Evolutionary conservation across 2,113 vertebrate species (phyloP).

Genomic region (Rhinoptilus africanus): DNA sequence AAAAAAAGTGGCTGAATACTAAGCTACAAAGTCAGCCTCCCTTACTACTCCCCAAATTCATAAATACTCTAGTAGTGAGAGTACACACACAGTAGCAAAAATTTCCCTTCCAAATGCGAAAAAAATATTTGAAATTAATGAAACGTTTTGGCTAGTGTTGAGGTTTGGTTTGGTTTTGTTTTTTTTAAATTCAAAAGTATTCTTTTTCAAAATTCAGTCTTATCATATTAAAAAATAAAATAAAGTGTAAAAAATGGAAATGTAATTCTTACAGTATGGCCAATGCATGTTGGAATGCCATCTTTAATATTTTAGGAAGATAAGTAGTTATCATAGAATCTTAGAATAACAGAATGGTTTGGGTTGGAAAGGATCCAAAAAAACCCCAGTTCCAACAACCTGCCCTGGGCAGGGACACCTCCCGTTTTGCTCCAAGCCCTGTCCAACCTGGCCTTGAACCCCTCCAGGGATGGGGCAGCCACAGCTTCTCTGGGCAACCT

Average conservation of each 20-base stretch:
- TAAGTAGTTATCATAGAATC: not conserved
- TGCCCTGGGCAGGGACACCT: not conserved
- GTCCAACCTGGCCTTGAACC: not conserved
- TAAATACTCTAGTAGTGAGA: not conserved
- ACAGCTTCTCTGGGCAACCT: not conserved
- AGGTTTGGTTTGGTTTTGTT: not conserved
- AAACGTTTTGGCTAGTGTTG: not conserved
- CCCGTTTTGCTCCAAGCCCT: not conserved
- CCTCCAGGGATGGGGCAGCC: not conserved
- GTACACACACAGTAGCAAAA: fast-evolving
- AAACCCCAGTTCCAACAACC: too few species aligned
- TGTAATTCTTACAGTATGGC: not conserved
- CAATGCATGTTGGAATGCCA: not conserved
- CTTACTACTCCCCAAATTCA: not conserved
- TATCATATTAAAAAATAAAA: not conserved
- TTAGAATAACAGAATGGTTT: not conserved
- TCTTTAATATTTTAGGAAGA: not conserved
- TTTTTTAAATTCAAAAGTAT: not conserved
- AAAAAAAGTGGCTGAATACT: not conserved
- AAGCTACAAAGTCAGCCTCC: not conserved
- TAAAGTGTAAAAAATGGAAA: not conserved
- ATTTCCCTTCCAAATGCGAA: not conserved
- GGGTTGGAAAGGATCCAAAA: not conserved
- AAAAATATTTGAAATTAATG: not conserved
- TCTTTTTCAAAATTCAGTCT: not conserved